A percentile compares a stretch with the other conserved stretches of the same genome.
Evolutionary conservation across 2,113 vertebrate genomes (phyloP).

Genomic region (Rana temporaria): DNA sequence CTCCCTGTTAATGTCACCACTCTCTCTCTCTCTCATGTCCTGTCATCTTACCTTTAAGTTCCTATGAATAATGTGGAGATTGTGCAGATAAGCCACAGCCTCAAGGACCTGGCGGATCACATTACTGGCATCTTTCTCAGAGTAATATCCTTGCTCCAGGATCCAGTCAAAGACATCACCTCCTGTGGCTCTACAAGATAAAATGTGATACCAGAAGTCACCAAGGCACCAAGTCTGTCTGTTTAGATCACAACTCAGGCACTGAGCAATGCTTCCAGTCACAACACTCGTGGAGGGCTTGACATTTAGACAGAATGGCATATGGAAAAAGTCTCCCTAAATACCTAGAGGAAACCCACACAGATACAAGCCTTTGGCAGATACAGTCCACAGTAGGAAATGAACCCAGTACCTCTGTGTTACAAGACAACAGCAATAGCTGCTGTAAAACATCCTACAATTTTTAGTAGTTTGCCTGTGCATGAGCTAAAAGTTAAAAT

Average conservation of each 20-base stretch:
- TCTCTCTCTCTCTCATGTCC: neutral
- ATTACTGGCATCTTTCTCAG: conserved; percentile 82
- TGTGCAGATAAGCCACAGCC: conserved; percentile 82
- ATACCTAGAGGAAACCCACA: too few relatives aligned
- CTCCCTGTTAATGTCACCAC: neutral
- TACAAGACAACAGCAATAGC: too few relatives aligned
- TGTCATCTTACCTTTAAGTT: conserved; percentile 77
- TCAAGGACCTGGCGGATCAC: conserved; percentile 78
- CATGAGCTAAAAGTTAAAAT: too few relatives aligned
- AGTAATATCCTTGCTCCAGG: conserved; percentile 84
- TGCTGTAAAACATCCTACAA: too few relatives aligned
- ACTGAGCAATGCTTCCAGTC: neutral
- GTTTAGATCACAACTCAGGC: neutral
- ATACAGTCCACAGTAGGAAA: too few relatives aligned
- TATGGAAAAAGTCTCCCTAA: neutral
- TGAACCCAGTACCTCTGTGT: too few relatives aligned
- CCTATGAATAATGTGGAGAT: conserved; percentile 83
- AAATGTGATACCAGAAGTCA: neutral
- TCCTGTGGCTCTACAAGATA: conserved; percentile 76
- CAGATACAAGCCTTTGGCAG: too few relatives aligned
- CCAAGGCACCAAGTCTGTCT: neutral
- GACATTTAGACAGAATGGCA: neutral
- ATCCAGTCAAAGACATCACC: conserved; percentile 88
- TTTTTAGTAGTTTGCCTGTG: too few relatives aligned
- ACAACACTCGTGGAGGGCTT: neutral